Evolutionary conservation across 2,113 vertebrate species (phyloP).

Genomic region (Mixornis gularis): DNA sequence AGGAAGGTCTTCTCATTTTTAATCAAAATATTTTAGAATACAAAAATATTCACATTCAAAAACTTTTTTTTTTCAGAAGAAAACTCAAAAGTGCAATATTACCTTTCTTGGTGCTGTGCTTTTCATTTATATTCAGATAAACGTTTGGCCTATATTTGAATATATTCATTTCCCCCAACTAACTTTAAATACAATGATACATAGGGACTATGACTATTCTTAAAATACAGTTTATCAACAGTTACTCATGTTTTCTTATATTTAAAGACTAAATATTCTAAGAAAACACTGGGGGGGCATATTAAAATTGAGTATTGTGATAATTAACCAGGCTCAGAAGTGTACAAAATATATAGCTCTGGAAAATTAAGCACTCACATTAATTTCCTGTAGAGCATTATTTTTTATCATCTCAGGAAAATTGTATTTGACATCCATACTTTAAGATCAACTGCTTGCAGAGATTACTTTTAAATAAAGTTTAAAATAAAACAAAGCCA

Average conservation of each 20-base stretch:
- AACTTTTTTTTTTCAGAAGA: neutral
- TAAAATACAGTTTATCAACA: neutral
- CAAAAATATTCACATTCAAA: neutral
- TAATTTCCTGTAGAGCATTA: neutral
- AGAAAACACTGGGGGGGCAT: neutral
- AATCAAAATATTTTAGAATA: neutral
- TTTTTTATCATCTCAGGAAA: neutral
- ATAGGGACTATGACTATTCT: neutral
- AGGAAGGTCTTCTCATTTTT: neutral
- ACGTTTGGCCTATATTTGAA: neutral
- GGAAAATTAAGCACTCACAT: neutral
- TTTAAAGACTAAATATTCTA: neutral
- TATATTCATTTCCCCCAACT: neutral
- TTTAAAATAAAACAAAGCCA: neutral
- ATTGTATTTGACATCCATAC: neutral
- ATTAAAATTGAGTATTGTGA: neutral
- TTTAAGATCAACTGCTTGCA: neutral
- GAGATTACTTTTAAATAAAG: neutral
- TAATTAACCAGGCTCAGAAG: neutral
- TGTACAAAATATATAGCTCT: neutral
- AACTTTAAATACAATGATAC: neutral
- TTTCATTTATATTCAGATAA: neutral
- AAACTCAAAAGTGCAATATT: neutral
- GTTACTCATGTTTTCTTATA: neutral
- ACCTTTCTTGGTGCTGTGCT: neutral